phyloP scores from a whole-genome alignment of 1,140 invertebrate genomes.

The Bombus consobrinus region DNA sequence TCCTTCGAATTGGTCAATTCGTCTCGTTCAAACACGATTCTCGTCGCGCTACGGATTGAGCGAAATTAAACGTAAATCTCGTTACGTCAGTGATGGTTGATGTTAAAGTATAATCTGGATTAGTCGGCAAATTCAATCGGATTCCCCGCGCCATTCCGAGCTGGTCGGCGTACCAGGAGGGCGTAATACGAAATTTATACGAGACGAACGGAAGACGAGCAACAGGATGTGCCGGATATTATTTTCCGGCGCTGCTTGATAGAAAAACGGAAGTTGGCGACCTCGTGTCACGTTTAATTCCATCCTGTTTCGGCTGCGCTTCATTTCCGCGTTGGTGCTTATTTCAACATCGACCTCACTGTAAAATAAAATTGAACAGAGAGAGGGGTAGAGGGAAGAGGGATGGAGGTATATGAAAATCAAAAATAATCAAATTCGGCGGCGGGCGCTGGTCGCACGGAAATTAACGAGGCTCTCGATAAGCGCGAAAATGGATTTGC shows the following conservation, averaged over 20 bases:
- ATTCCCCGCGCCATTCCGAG: not conserved
- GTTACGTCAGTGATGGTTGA: not conserved
- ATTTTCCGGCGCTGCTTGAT: constrained; percentile 2
- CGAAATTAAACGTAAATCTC: constrained; percentile 29
- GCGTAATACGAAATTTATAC: constrained; percentile 30
- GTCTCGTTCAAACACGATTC: not conserved
- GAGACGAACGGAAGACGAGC: constrained; percentile 24
- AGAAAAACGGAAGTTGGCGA: constrained; percentile 15
- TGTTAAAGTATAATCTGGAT: constrained; percentile 44
- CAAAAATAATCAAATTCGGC: constrained; percentile 35
- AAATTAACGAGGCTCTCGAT: constrained; percentile 49
- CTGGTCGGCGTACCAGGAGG: not conserved
- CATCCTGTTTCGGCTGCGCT: not conserved
- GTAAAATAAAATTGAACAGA: not conserved
- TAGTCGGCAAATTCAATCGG: constrained; percentile 29
- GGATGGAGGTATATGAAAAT: not conserved
- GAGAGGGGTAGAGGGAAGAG: not conserved
- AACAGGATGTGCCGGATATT: constrained; percentile 44
- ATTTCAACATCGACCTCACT: not conserved
- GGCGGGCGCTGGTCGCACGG: not conserved
- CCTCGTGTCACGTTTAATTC: constrained; percentile 38
- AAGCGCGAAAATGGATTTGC: constrained; percentile 48
- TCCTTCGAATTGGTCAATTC: not conserved
- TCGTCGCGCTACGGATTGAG: not conserved
- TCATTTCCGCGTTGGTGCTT: constrained; percentile 8